These are phyloP conservation scores for Drosophila merina DNA, from an alignment of 2,888 invertebrate species.

Conservation along the genomic window DNA sequence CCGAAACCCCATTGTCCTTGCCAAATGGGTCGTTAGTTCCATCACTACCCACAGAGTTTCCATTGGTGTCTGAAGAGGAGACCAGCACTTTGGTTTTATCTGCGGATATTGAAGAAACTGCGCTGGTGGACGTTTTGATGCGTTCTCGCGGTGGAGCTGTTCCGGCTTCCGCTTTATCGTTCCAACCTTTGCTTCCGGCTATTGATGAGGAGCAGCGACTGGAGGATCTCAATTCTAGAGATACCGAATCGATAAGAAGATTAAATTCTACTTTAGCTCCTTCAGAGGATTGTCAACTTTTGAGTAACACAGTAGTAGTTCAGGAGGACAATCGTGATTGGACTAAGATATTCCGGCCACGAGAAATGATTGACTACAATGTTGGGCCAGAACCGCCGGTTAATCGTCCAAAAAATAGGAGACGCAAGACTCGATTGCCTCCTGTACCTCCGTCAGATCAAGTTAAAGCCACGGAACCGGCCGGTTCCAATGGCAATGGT, in stretches of 20 bases:
- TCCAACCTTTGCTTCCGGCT: constrained; percentile 12
- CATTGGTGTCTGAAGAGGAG: not conserved
- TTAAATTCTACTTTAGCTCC: not conserved
- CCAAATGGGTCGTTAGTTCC: not conserved
- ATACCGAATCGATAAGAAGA: not conserved
- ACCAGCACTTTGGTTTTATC: constrained; percentile 1
- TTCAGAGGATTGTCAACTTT: no score
- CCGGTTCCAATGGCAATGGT: constrained; percentile 23
- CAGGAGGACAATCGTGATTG: not conserved
- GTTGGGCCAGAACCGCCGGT: not conserved
- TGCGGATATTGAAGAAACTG: constrained; percentile 15
- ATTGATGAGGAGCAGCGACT: constrained; percentile 26
- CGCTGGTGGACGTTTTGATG: not conserved
- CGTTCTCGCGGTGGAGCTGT: constrained; percentile 1
- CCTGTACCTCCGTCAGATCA: not conserved
- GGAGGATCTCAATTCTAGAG: not conserved
- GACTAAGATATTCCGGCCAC: constrained; percentile 7
- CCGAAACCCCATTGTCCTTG: not conserved
- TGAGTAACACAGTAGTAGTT: no score
- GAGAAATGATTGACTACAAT: constrained; percentile 2
- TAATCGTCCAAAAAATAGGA: no score
- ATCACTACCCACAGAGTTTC: constrained; percentile 10
- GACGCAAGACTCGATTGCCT: not conserved
- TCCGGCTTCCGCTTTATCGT: not conserved
- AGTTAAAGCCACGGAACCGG: not conserved